Base-by-base conservation (phyloP, 2,888 invertebrate genomes). In the Anoncus sp. region DNA sequence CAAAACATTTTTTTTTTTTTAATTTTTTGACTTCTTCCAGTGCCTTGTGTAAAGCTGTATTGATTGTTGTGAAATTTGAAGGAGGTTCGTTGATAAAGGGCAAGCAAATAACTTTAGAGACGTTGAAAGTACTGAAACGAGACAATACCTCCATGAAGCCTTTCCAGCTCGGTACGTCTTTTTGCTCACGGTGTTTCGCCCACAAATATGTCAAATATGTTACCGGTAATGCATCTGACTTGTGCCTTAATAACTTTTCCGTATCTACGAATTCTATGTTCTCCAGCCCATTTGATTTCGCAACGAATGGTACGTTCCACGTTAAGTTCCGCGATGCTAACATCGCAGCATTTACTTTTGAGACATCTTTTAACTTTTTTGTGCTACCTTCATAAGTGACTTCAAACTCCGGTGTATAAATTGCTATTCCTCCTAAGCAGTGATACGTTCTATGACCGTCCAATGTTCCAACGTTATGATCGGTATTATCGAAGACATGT, bases 1-100 rank as follows among this genome's bases (percentile, higher is more conserved):
- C 45, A 18, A 86, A 78, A 72, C 81, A 76, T 27, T 76, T 81
- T 79, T 83, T 74, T 63, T 83, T 78, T 20, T 73, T 70, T 14
- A 79, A 12, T 67, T 22, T 20, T 14, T 27, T 1, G 47, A 49
- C 40, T 57, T 80, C 69, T 10, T 16, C 16, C 9, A 27, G 9
- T 12, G 82, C 78, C 22, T 18, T 18, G 27, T 47, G 70, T 35
- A 77, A 35, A 67, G 81, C 60, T 27, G 74, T 71, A 18, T 67
- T 38, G 12, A 81, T 66, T 2, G 76, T 75, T 3, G 35, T 63
- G 3, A 59, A 27, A 18, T 79, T 60, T 1, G 79, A 71, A 22
- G 79, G 76, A 16, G 74, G 74, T 27, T 51, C 49, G 59, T 79
- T 81, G 12, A 81, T 79, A 38, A 77, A 79, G 3, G 74, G 81